Percentiles rank a stretch among this genome's conserved stretches.
Conservation (phyloP, 92 coral and sea anemone species). For the Muricea muricata region DNA sequence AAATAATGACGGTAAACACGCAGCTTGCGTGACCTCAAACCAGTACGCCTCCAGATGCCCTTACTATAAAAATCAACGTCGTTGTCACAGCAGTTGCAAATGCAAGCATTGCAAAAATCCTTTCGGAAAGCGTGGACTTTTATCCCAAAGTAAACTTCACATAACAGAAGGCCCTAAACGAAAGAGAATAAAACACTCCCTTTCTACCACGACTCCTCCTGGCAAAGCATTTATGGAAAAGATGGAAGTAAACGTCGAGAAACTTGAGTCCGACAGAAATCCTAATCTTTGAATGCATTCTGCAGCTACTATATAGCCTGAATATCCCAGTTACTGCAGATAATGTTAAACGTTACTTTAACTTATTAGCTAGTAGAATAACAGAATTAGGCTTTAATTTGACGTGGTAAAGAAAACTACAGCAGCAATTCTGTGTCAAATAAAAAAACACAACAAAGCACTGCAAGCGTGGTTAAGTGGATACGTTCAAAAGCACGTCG, state of each 20-base stretch:
- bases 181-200: background rate
- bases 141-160: background rate
- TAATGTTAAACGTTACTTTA: background rate
- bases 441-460: background rate
- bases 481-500: too few species aligned
- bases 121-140: background rate
- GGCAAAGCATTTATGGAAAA: background rate
- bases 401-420: background rate
- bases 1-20: background rate
- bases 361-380: background rate
- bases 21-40: background rate
- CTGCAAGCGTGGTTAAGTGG: conserved; percentile 26
- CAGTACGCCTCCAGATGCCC: conserved; percentile 6
- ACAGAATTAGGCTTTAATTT: background rate
- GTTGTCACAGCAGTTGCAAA: background rate
- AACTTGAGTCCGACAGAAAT: background rate
- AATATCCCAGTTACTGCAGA: background rate
- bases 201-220: background rate
- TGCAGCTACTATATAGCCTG: background rate
- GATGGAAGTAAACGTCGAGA: background rate
- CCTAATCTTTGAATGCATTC: background rate
- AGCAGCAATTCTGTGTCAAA: background rate
- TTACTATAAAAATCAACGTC: background rate
- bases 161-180: background rate
- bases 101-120: conserved; percentile 12